Conservation (phyloP, 2,113 vertebrate genomes). For the Cephalophus harveyi region DNA sequence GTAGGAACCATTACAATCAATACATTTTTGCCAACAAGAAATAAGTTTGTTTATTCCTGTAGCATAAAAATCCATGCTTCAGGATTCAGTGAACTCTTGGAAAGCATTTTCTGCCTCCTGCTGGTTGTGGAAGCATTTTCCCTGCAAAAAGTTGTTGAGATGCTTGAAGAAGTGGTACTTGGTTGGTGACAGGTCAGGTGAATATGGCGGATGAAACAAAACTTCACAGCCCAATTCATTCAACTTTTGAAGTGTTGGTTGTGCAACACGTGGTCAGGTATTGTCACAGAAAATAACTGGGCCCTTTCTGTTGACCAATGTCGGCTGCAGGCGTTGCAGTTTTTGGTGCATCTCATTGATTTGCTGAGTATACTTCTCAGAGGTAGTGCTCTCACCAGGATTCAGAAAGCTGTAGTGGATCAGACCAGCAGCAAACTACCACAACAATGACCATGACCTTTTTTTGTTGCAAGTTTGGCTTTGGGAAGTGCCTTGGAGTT, state of each 20-base stretch:
- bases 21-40: not conserved
- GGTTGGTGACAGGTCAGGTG: not conserved
- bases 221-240: not conserved
- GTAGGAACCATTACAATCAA: not conserved
- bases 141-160: not conserved
- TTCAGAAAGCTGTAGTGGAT: not conserved
- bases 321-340: not conserved
- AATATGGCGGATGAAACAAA: not conserved
- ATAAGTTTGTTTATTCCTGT: not conserved
- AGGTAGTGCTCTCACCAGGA: not conserved
- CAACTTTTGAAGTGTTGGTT: not conserved
- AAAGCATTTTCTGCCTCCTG: not conserved
- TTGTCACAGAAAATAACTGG: not conserved
- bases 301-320: not conserved
- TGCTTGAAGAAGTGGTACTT: not conserved
- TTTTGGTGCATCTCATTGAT: not conserved
- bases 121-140: not conserved
- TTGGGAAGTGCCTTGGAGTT: not conserved
- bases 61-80: not conserved
- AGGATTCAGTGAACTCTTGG: not conserved
- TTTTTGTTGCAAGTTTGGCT: not conserved
- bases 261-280: not conserved
- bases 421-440: not conserved
- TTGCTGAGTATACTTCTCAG: not conserved
- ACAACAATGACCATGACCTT: not conserved